A percentile compares a stretch with the other conserved stretches of the same genome.
Evolutionary conservation across 2,113 vertebrate species (phyloP).

Genomic region (Myotis lucifugus): DNA sequence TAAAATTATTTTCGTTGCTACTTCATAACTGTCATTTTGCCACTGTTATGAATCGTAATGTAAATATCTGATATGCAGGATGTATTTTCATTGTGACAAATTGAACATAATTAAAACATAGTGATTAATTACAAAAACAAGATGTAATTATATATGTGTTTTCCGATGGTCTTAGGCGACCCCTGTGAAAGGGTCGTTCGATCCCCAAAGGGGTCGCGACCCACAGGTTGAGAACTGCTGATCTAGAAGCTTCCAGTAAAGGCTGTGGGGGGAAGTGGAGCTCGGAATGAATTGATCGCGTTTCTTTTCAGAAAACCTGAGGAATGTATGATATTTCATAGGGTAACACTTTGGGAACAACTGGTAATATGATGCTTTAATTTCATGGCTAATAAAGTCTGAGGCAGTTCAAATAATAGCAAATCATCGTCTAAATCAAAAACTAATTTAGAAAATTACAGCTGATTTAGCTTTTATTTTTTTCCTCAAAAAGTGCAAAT

Average conservation of each 20-base stretch:
- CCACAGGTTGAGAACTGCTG: no score
- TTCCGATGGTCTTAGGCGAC: no score
- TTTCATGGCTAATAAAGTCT: slow-evolving; percentile 45
- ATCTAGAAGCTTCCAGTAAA: background rate
- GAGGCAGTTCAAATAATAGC: background rate
- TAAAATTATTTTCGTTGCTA: no score
- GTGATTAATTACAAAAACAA: no score
- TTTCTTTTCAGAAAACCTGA: slow-evolving; percentile 40
- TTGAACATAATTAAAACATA: no score
- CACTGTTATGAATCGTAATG: no score
- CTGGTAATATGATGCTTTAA: background rate
- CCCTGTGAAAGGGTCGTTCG: no score
- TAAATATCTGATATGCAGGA: no score
- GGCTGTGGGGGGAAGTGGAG: background rate
- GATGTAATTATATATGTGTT: no score
- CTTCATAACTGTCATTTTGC: no score
- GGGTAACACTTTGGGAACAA: slow-evolving; percentile 23
- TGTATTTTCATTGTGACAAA: no score
- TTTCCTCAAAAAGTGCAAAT: background rate
- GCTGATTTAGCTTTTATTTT: background rate
- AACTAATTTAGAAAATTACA: slow-evolving; percentile 9
- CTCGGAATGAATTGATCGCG: background rate
- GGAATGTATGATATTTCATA: background rate
- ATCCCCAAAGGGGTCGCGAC: no score
- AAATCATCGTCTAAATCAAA: slow-evolving; percentile 24